Percentiles rank a stretch among this genome's conserved stretches.
Evolutionary conservation across 2,797 vertebrate species (phyloP).

Genomic region (Tragopan temminckii): DNA sequence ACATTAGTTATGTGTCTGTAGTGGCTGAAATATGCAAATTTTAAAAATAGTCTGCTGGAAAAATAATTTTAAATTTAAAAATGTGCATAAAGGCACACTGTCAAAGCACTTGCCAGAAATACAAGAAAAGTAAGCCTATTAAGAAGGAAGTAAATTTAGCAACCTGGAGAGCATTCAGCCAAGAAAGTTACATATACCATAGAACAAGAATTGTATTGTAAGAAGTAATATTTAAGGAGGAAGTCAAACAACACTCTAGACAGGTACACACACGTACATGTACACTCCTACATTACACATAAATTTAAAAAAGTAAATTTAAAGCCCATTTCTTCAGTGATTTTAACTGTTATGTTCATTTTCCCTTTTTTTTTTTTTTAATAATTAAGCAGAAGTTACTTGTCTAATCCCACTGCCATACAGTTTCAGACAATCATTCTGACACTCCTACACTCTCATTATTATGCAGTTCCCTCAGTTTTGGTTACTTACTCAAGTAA

Average conservation of each 20-base stretch:
- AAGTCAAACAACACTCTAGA: not conserved
- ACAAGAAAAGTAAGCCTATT: not conserved
- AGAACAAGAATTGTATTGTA: not conserved
- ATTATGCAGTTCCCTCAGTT: not conserved
- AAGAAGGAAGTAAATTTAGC: not conserved
- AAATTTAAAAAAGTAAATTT: not conserved
- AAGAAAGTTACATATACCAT: not conserved
- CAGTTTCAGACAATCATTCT: not conserved
- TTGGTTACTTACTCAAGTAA: not conserved
- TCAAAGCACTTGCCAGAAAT: constrained; percentile 9
- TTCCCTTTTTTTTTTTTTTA: not conserved
- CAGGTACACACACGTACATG: not conserved
- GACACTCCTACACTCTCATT: not conserved
- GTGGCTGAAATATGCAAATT: not conserved
- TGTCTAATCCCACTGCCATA: not conserved
- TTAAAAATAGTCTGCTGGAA: not conserved
- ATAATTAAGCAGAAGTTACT: not conserved
- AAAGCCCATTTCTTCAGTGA: not conserved
- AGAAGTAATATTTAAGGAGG: not conserved
- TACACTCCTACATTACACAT: not conserved
- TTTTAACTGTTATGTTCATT: not conserved
- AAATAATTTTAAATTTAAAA: not conserved
- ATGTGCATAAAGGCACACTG: not conserved
- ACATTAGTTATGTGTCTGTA: not conserved
- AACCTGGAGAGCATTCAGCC: not conserved